Percentiles rank a stretch among this genome's conserved stretches.
phyloP scores from a whole-genome alignment of 2,888 invertebrate genomes.

The Prionchulus punctatus region DNA sequence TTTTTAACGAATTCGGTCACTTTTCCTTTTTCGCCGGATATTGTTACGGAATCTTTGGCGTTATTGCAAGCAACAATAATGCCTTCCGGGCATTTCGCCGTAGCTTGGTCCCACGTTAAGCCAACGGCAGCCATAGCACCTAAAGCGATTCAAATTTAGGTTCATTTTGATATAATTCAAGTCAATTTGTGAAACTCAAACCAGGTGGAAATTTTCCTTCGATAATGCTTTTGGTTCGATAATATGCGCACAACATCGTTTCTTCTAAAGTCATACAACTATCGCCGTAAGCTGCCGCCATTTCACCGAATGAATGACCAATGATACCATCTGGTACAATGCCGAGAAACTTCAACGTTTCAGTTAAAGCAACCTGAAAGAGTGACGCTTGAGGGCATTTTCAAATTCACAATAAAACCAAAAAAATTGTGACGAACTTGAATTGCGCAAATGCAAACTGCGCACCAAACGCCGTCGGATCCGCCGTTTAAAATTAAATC shows the following conservation, averaged over 20 bases:
- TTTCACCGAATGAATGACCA: conserved; percentile 75
- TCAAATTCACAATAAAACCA: too few relatives aligned
- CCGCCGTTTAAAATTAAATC: conserved; percentile 58
- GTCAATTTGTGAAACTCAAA: neutral
- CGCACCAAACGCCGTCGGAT: conserved; percentile 63
- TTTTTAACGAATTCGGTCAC: conserved; percentile 40
- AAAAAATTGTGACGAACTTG: conserved; percentile 50
- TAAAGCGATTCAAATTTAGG: neutral
- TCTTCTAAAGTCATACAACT: conserved; percentile 80
- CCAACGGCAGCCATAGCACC: conserved; percentile 68
- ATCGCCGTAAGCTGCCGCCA: conserved; percentile 87
- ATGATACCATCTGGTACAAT: conserved; percentile 76
- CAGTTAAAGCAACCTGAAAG: conserved; percentile 70
- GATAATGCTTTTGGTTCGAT: conserved; percentile 48
- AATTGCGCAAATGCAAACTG: conserved; percentile 82
- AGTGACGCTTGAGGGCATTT: too few relatives aligned
- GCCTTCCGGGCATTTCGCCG: conserved; percentile 54
- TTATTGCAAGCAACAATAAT: conserved; percentile 85
- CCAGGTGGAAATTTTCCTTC: conserved; percentile 4
- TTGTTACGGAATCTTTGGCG: conserved; percentile 74
- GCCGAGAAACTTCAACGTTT: conserved; percentile 54
- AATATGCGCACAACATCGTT: conserved; percentile 75
- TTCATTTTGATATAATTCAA: neutral
- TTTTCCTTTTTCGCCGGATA: conserved; percentile 65
- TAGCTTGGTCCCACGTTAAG: conserved; percentile 65